Evolutionary conservation across 2,797 vertebrate species (phyloP), one percentile per base, ranked within the genome.

Genomic region (Acanthornis magna): DNA sequence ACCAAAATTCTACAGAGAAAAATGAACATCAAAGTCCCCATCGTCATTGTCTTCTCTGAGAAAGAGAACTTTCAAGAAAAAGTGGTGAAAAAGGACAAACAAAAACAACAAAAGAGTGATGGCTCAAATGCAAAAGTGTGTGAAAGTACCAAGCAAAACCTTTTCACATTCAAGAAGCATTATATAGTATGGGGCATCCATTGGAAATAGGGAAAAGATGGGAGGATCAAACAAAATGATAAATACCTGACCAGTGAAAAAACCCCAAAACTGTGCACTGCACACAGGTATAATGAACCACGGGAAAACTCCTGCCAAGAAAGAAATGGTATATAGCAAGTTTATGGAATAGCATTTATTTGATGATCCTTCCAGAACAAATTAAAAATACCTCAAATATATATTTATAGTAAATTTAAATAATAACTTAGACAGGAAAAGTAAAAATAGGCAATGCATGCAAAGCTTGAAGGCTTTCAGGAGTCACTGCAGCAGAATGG

Each of bases 391-490:
- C 0, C 1, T 17, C 9, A 42, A 70, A 42, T 25, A n/a, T 5
- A 30, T 3, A 22, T 18, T 27, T 0, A 8, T 0, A 0, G 3
- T 7, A 53, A 67, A 34, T 26, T 14, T 21, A 43, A 76, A 29
- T 3, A 23, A 2, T 5, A 65, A 40, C 1, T 11, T 8, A 34
- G 13, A 12, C 3, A 19, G 32, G 26, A 26, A 75, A 60, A 32
- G 1, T 9, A 16, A 20, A 26, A 34, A 6, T 23, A 3, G 2
- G 5, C 14, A 19, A 5, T 0, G 0, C 10, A 7, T 5, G 3
- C 1, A 12, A 5, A 12, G 5, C 4, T 11, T 25, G 9, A 29
- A 9, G 4, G 4, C 2, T 51, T 60, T 27, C 1, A 4, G 38
- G 13, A 47, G 7, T 12, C 10, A 11, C 4, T 1, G 5, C 5